Evolutionary conservation across 2,888 invertebrate species (phyloP), one percentile per base, ranked within the genome.

Genomic region (Hofmannophila pseudospretella): DNA sequence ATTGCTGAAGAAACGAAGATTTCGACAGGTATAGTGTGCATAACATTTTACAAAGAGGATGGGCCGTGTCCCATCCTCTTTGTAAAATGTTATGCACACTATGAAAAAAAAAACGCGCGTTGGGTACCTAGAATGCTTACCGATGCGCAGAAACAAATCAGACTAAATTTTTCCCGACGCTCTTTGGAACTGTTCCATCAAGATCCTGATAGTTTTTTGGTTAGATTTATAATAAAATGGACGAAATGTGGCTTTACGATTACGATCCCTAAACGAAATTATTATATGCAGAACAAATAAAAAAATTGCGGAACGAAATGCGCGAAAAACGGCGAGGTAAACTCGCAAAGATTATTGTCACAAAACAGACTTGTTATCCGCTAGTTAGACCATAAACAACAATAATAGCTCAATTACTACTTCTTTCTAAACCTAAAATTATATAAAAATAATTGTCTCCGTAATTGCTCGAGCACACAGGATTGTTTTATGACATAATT

Each of bases 221-320:
- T 23, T 33, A 28, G 7, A 30, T 37, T 37, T 12, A 23, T 23
- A 34, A 34, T 30, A n/a, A n/a, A 9, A 34, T n/a, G 23, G 8
- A 23, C 8, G 23, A 23, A 23, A 8, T 8, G 23, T 34, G 25
- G 34, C 27, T 38, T 9, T 43, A 41, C 32, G 30, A 46, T 19
- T 43, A 42, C 42, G 44, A 45, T 39, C 41, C 39, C 5, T 40
- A 45, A 40, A 43, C 31, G 1, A 41, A 44, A 42, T 42, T 31
- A 8, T 34, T 34, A 4, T 30, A 39, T 23, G 39, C 30, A 26
- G 23, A 31, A 30, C 23, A 39, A 37, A 37, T 27, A 32, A 26
- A 32, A 37, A 16, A 33, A 41, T 38, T 40, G 35, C n/a, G n/a
- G n/a, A n/a, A n/a, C n/a, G n/a, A n/a, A n/a, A n/a, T n/a, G n/a